These are phyloP conservation scores for Brenthis ino DNA, from an alignment of 2,888 invertebrate species.

Conservation along the genomic window DNA sequence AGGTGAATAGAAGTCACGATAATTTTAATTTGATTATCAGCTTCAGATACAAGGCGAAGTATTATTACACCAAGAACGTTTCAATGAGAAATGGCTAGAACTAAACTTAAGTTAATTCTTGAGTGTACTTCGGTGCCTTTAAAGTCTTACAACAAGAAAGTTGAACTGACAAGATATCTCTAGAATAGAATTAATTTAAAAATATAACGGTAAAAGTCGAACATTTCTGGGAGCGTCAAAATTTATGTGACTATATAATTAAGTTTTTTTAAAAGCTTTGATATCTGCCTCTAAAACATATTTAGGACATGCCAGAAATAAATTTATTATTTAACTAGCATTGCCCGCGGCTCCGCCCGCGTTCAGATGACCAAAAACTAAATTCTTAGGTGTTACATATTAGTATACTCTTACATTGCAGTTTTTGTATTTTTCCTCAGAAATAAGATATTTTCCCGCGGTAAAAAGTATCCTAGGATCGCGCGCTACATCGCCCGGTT, in stretches of 20 bases:
- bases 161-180: conserved; percentile 28
- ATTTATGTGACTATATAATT: conserved; percentile 17
- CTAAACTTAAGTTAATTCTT: conserved; percentile 15
- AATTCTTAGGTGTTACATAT: too few relatives aligned
- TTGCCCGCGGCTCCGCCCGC: too few relatives aligned
- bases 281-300: background rate
- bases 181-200: conserved; percentile 24
- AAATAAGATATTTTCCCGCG: too few relatives aligned
- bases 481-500: too few relatives aligned
- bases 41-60: conserved; percentile 63
- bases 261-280: background rate
- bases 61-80: conserved; percentile 61
- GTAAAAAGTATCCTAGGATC: too few relatives aligned
- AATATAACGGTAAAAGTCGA: conserved; percentile 13
- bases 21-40: conserved; percentile 42
- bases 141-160: background rate
- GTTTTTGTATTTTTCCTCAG: too few relatives aligned
- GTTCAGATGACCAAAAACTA: too few relatives aligned
- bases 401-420: too few relatives aligned
- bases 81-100: conserved; percentile 38
- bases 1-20: conserved; percentile 50
- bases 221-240: conserved; percentile 7
- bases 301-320: background rate
- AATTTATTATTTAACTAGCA: too few relatives aligned
- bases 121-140: conserved; percentile 15